phyloP scores from a whole-genome alignment of 1,140 invertebrate genomes.

The Semibalanus balanoides region DNA sequence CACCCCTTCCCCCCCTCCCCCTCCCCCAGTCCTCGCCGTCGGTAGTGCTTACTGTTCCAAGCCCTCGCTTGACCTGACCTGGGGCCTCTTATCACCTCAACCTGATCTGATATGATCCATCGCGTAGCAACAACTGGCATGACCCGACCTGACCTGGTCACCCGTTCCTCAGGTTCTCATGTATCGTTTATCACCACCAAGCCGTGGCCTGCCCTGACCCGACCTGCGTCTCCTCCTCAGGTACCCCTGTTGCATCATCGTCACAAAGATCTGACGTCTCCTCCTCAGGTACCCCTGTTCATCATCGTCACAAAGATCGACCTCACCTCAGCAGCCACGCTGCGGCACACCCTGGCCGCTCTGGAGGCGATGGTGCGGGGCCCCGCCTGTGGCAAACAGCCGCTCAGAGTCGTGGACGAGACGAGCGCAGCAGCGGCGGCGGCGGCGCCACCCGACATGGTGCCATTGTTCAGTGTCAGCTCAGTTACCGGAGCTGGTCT shows the following conservation, averaged over 20 bases:
- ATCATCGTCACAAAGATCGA: slow-evolving; percentile 83
- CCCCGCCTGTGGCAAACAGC: slow-evolving; percentile 3
- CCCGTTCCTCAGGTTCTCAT: too few relatives aligned
- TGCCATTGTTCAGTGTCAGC: slow-evolving; percentile 89
- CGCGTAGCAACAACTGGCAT: too few relatives aligned
- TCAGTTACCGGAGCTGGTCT: slow-evolving; percentile 79
- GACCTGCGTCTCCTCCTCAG: neutral
- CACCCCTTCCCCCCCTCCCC: too few relatives aligned
- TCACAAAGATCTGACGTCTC: too few relatives aligned
- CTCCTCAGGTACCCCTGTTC: slow-evolving; percentile 56
- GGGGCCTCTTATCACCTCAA: too few relatives aligned
- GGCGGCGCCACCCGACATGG: slow-evolving; percentile 27
- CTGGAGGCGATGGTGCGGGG: slow-evolving; percentile 6
- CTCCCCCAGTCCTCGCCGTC: too few relatives aligned
- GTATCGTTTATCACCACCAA: too few relatives aligned
- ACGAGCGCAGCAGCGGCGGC: neutral
- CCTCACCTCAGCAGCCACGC: slow-evolving; percentile 29
- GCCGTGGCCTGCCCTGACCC: neutral
- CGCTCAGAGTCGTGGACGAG: neutral
- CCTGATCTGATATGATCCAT: too few relatives aligned
- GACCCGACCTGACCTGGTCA: too few relatives aligned
- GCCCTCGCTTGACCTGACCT: too few relatives aligned
- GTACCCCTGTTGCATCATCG: too few relatives aligned
- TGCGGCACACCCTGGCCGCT: slow-evolving; percentile 7
- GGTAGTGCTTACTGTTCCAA: too few relatives aligned